Evolutionary conservation across 2,888 invertebrate species (phyloP).

Genomic region (Nomada flava): DNA sequence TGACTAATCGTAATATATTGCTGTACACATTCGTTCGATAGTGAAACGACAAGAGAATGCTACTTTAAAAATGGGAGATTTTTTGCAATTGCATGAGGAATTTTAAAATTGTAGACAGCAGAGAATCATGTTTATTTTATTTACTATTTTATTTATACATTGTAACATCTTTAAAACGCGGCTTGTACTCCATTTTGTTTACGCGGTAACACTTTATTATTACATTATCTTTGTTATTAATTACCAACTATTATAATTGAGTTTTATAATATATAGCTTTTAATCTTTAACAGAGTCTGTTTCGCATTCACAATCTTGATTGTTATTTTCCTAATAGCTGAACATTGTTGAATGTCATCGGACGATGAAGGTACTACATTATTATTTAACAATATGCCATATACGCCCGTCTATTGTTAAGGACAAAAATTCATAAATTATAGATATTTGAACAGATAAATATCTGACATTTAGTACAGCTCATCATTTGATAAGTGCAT

Average conservation of each 20-base stretch:
- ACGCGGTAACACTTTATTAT: constrained; percentile 21
- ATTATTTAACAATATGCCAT: constrained; percentile 16
- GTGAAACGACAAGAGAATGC: too few relatives aligned
- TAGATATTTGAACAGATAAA: constrained; percentile 8
- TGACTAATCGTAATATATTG: too few relatives aligned
- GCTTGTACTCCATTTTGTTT: background rate
- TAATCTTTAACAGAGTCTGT: constrained; percentile 12
- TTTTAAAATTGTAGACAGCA: too few relatives aligned
- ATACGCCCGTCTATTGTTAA: background rate
- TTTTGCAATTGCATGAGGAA: too few relatives aligned
- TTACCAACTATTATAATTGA: constrained; percentile 7
- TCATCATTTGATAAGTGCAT: constrained; percentile 5
- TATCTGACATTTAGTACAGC: constrained; percentile 6
- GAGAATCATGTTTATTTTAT: too few relatives aligned
- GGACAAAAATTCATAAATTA: background rate
- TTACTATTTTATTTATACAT: background rate
- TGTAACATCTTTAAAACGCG: too few relatives aligned
- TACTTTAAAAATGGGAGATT: too few relatives aligned
- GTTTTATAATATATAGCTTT: background rate
- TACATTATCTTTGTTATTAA: constrained; percentile 21
- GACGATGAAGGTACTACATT: background rate
- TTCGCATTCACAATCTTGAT: background rate
- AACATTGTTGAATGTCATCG: background rate
- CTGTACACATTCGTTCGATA: too few relatives aligned
- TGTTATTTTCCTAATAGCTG: background rate